Conservation (phyloP, 2,888 invertebrate genomes). For the Drosophila prolongata region DNA sequence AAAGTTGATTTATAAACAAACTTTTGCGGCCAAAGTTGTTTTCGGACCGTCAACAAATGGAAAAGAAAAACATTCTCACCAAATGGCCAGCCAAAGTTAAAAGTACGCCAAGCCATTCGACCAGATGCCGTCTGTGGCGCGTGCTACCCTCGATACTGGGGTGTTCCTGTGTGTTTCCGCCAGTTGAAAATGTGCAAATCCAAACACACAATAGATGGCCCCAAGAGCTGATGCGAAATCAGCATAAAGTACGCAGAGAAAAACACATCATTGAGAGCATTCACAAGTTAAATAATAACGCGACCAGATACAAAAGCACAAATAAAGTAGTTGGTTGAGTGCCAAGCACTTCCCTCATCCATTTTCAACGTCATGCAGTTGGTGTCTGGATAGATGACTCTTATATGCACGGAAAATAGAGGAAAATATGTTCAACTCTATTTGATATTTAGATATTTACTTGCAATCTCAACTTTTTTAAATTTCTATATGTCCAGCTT, state of each 20-base stretch:
- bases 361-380: slow-evolving; percentile 9
- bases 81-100: slow-evolving; percentile 58
- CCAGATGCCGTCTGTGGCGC: slow-evolving; percentile 34
- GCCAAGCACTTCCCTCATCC: slow-evolving; percentile 23
- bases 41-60: slow-evolving; percentile 63
- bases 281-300: slow-evolving; percentile 53
- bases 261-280: slow-evolving; percentile 43
- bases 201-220: slow-evolving; percentile 52
- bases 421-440: neutral
- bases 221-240: slow-evolving; percentile 33
- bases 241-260: slow-evolving; percentile 38
- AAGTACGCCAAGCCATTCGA: slow-evolving; percentile 49
- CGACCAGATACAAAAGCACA: slow-evolving; percentile 41
- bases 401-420: slow-evolving; percentile 19
- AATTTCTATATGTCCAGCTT: too few species aligned
- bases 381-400: slow-evolving; percentile 36
- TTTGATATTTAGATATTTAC: too few species aligned
- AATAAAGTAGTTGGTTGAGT: slow-evolving; percentile 35
- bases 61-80: slow-evolving; percentile 45
- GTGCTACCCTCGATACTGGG: slow-evolving; percentile 23
- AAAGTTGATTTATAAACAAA: slow-evolving; percentile 77
- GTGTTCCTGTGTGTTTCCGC: slow-evolving; percentile 3
- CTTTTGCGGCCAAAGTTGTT: slow-evolving; percentile 63
- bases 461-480: too few species aligned
- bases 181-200: slow-evolving; percentile 11